phyloP scores from a whole-genome alignment of 2,797 vertebrate genomes.

The Pelobates cultripes region DNA sequence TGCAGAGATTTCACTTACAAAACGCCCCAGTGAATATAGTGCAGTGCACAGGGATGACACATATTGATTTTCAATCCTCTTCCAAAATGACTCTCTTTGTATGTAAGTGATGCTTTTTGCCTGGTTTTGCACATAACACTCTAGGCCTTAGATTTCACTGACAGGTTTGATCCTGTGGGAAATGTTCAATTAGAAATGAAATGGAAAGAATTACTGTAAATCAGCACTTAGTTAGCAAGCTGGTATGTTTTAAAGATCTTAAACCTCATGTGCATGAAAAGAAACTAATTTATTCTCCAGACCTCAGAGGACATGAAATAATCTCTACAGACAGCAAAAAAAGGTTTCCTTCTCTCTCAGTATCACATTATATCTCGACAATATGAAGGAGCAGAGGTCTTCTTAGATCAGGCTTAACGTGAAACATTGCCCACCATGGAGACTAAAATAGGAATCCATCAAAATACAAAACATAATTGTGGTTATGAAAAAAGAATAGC shows the following conservation, averaged over 20 bases:
- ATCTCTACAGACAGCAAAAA: slow-evolving; percentile 46
- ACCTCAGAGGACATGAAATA: slow-evolving; percentile 48
- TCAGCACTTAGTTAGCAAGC: slow-evolving; percentile 61
- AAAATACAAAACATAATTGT: no score
- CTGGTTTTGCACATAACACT: slow-evolving; percentile 66
- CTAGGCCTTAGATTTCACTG: slow-evolving; percentile 63
- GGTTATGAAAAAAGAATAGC: no score
- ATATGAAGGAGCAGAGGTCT: neutral
- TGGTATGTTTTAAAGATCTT: slow-evolving; percentile 44
- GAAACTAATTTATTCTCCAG: slow-evolving; percentile 58
- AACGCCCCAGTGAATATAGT: slow-evolving; percentile 67
- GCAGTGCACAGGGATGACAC: slow-evolving; percentile 63
- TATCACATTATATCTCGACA: neutral
- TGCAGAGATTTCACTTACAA: slow-evolving; percentile 66
- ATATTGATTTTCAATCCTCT: slow-evolving; percentile 76
- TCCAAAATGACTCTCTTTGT: slow-evolving; percentile 70
- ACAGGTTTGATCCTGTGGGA: slow-evolving; percentile 65
- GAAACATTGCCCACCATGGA: no score
- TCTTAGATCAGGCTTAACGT: no score
- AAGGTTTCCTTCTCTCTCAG: neutral
- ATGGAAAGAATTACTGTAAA: slow-evolving; percentile 69
- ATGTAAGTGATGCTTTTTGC: slow-evolving; percentile 67
- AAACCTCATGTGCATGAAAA: slow-evolving; percentile 29
- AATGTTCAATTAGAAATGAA: slow-evolving; percentile 73
- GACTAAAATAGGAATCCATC: no score